A percentile compares a stretch with the other conserved stretches of the same genome.
phyloP scores from a whole-genome alignment of 1,140 invertebrate genomes.

The Sinella curviseta region DNA sequence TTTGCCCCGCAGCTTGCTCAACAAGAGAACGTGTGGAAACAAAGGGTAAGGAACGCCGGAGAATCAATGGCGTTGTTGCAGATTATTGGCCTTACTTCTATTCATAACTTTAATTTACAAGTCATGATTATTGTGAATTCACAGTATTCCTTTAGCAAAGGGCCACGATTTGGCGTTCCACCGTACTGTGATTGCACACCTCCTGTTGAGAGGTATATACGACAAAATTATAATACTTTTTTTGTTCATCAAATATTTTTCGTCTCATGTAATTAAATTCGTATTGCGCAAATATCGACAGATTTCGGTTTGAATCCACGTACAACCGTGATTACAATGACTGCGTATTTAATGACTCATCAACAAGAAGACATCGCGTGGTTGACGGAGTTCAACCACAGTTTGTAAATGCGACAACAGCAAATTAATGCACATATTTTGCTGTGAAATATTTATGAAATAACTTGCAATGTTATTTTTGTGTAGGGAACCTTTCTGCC shows the following conservation, averaged over 20 bases:
- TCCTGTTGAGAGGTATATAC: conserved; percentile 38
- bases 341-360: conserved; percentile 15
- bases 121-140: not conserved
- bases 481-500: conserved; percentile 31
- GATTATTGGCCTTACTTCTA: not conserved
- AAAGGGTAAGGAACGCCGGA: not conserved
- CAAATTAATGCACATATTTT: not conserved
- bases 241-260: not conserved
- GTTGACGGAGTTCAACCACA: conserved; percentile 31
- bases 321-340: conserved; percentile 43
- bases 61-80: too few relatives aligned
- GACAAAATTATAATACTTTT: too few relatives aligned
- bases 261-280: not conserved
- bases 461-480: too few relatives aligned
- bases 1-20: not conserved
- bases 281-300: not conserved
- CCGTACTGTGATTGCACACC: conserved; percentile 48
- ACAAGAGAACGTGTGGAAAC: conserved; percentile 19
- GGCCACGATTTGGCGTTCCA: conserved; percentile 40
- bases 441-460: too few relatives aligned
- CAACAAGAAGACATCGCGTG: not conserved
- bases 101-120: not conserved
- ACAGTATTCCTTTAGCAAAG: conserved; percentile 48
- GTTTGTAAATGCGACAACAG: conserved; percentile 6
- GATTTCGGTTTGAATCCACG: conserved; percentile 42